Percentiles rank a stretch among this genome's conserved stretches.
Evolutionary conservation across 2,113 vertebrate species (phyloP).

Genomic region (Chaetorhynchus papuensis): DNA sequence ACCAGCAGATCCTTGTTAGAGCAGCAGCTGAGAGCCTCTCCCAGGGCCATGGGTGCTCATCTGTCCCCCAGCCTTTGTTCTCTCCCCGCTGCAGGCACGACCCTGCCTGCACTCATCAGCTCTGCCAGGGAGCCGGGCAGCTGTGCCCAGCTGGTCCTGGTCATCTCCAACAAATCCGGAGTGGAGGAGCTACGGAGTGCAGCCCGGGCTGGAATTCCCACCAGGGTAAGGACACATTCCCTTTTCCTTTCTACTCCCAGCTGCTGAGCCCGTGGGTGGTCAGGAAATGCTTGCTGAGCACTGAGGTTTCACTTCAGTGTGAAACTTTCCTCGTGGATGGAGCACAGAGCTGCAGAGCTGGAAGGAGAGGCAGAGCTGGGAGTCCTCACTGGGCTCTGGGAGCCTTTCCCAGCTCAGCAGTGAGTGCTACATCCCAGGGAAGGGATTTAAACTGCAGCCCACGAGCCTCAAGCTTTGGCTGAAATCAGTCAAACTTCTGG

Average conservation of each 20-base stretch:
- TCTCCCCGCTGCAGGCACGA: slow-evolving; percentile 71
- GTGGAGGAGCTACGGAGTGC: slow-evolving; percentile 83
- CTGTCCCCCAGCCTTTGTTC: background rate
- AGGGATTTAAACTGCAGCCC: background rate
- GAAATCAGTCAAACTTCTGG: background rate
- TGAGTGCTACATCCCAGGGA: background rate
- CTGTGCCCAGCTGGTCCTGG: slow-evolving; percentile 77
- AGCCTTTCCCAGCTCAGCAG: background rate
- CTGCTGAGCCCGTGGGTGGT: background rate
- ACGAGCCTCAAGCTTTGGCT: background rate
- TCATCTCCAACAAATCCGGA: slow-evolving; percentile 82
- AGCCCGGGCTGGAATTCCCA: slow-evolving; percentile 75
- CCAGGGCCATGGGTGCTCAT: background rate
- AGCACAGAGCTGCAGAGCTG: background rate
- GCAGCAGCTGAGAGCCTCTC: background rate
- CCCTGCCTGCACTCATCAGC: slow-evolving; percentile 80
- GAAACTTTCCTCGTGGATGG: fast-evolving
- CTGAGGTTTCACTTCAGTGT: background rate
- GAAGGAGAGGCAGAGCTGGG: background rate
- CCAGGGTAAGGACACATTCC: slow-evolving; percentile 67
- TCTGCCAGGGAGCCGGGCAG: slow-evolving; percentile 74
- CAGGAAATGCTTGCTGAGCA: background rate
- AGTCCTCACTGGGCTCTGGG: background rate
- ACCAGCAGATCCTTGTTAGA: background rate
- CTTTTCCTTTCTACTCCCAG: background rate